Evolutionary conservation across 37 sponge, comb jelly and placozoan genomes (phyloP), one percentile per base, ranked within the genome.

Genomic region (Cliona cf. orientalis): DNA sequence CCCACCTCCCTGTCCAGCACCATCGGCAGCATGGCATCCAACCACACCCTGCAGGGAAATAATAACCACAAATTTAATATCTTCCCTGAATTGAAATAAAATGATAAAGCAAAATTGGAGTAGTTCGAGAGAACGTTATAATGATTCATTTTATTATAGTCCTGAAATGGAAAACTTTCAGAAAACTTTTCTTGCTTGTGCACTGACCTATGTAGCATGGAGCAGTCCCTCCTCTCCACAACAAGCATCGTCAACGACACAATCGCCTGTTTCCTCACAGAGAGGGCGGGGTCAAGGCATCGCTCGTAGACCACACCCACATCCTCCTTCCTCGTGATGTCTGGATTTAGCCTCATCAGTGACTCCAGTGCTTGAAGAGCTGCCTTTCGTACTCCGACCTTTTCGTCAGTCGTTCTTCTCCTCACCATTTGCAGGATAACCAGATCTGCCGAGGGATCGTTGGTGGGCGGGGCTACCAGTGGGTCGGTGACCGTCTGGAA

Each of bases 1-100:
- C 90, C 71, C n/a, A 43, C 87, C 56, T 95, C 95, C 37, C 72
- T 74, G 84, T 95, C 95, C 74, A 88, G 60, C 59, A 95, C 93
- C 69, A 85, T 83, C 12, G 95, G 95, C 60, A 95, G 60, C 58
- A 95, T 79, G 55, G 87, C 95, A 69, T 93, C 94, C 91, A 93
- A 36, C 94, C 94, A 93, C 21, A 72, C 59, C 34, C 94, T 93
- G 44, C 5, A 53, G 25, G 42, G 4, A 40, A 17, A 69, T 35
- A 3, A 2, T 31, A 31, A 69, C 45, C 21, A 1, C 5, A 39
- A 43, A 45, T 43, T 21, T 5, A 66, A 66, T 28, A n/a, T n/a
- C n/a, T n/a, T n/a, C n/a, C n/a, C n/a, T n/a, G n/a, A n/a, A n/a
- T n/a, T n/a, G n/a, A n/a, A n/a, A n/a, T n/a, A n/a, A n/a, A n/a